Percentiles rank a stretch among this genome's conserved stretches.
Conservation (phyloP, 2,113 vertebrate species). For the Chlamydotis undulata region DNA sequence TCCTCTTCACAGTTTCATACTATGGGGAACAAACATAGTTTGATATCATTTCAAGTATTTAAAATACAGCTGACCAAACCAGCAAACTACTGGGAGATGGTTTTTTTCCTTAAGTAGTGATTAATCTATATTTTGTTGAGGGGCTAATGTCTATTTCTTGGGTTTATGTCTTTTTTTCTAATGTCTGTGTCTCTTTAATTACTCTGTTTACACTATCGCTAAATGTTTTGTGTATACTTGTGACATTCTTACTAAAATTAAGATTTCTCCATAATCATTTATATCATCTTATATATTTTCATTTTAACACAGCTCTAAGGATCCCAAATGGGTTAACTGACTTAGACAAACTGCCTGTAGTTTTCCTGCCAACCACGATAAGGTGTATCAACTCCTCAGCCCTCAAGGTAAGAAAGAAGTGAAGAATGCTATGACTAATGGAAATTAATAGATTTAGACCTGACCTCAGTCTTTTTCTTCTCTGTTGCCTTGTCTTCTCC, state of each 20-base stretch:
- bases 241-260: neutral
- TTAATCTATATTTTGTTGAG: neutral
- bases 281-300: neutral
- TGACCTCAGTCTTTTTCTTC: conserved; percentile 11
- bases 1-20: neutral
- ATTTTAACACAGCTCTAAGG: neutral
- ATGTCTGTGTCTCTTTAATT: neutral
- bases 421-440: neutral
- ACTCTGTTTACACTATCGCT: neutral
- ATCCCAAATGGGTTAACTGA: neutral
- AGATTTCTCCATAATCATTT: neutral
- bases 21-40: neutral
- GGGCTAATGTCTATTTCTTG: neutral
- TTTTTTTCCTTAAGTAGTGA: neutral
- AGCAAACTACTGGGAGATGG: neutral
- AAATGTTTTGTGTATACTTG: neutral
- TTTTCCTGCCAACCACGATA: neutral
- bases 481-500: neutral
- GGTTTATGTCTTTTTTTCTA: neutral
- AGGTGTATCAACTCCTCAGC: neutral
- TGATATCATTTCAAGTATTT: neutral
- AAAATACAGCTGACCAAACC: neutral
- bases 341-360: neutral
- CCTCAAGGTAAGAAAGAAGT: neutral
- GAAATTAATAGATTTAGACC: conserved; percentile 33